Evolutionary conservation across 2,888 invertebrate genomes (phyloP), one percentile per base, ranked within the genome.

Genomic region (Megalurothrips usitatus): DNA sequence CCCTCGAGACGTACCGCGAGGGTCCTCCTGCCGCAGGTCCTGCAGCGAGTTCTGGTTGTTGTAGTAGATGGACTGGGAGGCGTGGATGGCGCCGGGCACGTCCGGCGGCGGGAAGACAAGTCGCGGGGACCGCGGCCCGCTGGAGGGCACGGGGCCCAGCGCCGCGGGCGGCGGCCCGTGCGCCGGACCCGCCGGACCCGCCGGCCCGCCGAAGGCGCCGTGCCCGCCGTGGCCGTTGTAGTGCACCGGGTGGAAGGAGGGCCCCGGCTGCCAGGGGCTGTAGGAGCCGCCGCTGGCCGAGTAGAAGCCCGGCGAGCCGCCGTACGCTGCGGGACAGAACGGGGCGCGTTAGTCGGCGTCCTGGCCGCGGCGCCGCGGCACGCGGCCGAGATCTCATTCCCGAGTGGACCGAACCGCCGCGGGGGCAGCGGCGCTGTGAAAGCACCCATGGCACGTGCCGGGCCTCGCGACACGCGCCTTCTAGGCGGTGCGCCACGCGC

Each of bases 1-100:
- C n/a, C n/a, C n/a, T n/a, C n/a, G n/a, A 6, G n/a, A 79, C 81
- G n/a, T 81, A 82, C 83, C 83, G 81, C 83, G 80, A 34, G 83
- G 80, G 47, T 83, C 84, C 26, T 83, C 83, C 28, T 75, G 81
- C 12, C 81, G 34, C n/a, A 81, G 81, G 78, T 83, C 82, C 79
- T 83, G 83, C 19, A 82, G 80, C 23, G 78, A 68, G 63, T 82
- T 82, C 49, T 80, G 80, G 28, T 80, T 78, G 68, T 81, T 81
- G 79, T 82, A 81, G 79, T 78, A 80, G 68, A 75, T 75, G 68
- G 68, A 75, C 68, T 75, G 68, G 10, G 68, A 75, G 23, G 68
- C 68, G 68, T 75, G 68, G 23, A 75, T 89, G 86, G 93, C 91
- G 85, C 90, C 90, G 83, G 90, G 85, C 81, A 87, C 86, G 84